Evolutionary conservation across 2,797 vertebrate species (phyloP).

Genomic region (Linurgus olivaceus): DNA sequence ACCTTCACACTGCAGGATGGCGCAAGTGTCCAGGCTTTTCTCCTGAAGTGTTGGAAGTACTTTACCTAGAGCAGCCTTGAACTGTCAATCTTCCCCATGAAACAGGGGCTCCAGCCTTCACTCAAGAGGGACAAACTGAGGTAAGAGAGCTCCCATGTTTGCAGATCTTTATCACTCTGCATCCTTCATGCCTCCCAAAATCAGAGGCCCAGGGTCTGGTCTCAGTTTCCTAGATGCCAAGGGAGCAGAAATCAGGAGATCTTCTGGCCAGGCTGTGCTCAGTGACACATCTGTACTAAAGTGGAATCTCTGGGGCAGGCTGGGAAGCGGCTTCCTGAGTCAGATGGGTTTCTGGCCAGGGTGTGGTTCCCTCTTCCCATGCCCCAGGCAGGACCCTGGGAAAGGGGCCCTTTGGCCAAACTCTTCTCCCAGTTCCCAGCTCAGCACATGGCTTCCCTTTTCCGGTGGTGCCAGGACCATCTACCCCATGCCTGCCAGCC

Average conservation of each 20-base stretch:
- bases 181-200: not conserved
- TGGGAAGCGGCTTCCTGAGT: not conserved
- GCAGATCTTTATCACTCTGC: not conserved
- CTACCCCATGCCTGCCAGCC: not conserved
- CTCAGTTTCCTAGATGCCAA: not conserved
- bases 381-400: not conserved
- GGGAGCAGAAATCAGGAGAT: not conserved
- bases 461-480: rapidly evolving
- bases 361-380: not conserved
- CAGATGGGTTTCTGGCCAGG: not conserved
- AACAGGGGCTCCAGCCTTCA: not conserved
- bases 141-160: not conserved
- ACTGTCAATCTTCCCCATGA: not conserved
- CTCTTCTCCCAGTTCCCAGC: not conserved
- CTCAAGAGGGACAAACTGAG: not conserved
- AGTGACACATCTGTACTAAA: rapidly evolving
- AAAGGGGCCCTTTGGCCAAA: not conserved
- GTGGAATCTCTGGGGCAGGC: rapidly evolving
- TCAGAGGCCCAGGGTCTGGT: not conserved
- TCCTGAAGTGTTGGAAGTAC: not conserved
- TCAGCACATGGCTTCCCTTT: not conserved
- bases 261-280: not conserved
- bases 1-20: not conserved
- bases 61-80: not conserved
- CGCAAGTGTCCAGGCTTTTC: not conserved